phyloP scores from a whole-genome alignment of 2,888 invertebrate genomes.

The Diadegma fenestrale region DNA sequence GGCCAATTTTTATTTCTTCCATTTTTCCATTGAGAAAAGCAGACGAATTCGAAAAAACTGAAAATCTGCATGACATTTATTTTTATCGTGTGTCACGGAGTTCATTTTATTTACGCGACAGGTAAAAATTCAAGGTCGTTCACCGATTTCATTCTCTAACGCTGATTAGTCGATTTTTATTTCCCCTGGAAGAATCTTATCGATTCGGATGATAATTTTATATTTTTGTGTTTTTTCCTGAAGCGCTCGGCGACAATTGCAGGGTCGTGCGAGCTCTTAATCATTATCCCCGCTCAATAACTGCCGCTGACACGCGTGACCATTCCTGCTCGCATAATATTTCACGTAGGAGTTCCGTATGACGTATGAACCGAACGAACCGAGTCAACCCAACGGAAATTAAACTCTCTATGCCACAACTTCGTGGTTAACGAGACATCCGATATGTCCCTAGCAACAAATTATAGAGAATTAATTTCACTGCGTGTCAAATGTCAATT shows the following conservation, averaged over 20 bases:
- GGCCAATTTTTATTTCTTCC: background rate
- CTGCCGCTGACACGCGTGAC: conserved; percentile 46
- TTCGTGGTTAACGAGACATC: conserved; percentile 41
- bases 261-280: conserved; percentile 47
- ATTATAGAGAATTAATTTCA: background rate
- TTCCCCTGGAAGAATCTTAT: background rate
- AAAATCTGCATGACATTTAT: no score
- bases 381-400: conserved; percentile 56
- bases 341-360: conserved; percentile 15
- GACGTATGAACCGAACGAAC: conserved; percentile 52
- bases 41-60: no score
- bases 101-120: no score
- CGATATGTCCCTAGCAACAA: conserved; percentile 20
- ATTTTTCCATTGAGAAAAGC: no score
- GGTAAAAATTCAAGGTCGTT: no score
- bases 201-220: background rate
- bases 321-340: conserved; percentile 39
- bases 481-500: no score
- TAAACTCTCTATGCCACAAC: conserved; percentile 26
- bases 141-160: no score
- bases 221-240: conserved; percentile 7
- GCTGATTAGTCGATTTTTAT: background rate
- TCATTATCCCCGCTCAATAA: conserved; percentile 61
- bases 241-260: conserved; percentile 41
- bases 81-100: no score